Base-by-base conservation (phyloP, 1,140 invertebrate genomes). In the Plutomurus gul region DNA sequence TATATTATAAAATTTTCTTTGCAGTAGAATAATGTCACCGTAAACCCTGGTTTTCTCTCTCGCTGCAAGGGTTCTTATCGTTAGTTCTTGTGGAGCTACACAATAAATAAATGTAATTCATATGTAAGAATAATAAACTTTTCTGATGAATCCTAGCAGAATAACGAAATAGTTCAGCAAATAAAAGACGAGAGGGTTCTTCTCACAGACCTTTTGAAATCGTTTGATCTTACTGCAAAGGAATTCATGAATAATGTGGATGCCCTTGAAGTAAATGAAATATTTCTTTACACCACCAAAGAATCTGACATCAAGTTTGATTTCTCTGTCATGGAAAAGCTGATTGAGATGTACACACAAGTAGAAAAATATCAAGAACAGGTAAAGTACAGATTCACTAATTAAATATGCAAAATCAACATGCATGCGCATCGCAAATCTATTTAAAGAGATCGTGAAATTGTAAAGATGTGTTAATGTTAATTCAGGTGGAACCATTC, bases 161-260 rank as follows among this genome's bases (percentile, higher is more conserved):
- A 65, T 6, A 65, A 65, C 16, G 27, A 65, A 13, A n/a, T 65
- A 18, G 56, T 65, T 0, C 56, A 65, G 27, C 16, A n/a, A 33
- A 65, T 65, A 1, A 65, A 65, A 65, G 16, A 33, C 4, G 56
- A 65, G 11, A 65, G 18, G 36, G 16, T 30, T 33, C 56, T 30
- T 30, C n/a, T 65, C 16, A 33, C 25, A 6, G 30, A 65, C 3
- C 27, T 33, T 27, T 65, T 65, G 36, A 65, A 65, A n/a, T 65
- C 56, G 11, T 65, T 65, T 65, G 27, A 65, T 10, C n/a, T 13
- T 7, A n/a, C 56, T 16, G 56, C 56, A 3, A 33, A 27, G 36
- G 56, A 36, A 65, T 65, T 65, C 30, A 65, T 65, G 56, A 33
- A 65, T 33, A 65, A 65, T 36, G 25, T 65, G 11, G 56, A 65